Base-by-base conservation (phyloP, 2,797 vertebrate species). In the Neoniphon sammara region DNA sequence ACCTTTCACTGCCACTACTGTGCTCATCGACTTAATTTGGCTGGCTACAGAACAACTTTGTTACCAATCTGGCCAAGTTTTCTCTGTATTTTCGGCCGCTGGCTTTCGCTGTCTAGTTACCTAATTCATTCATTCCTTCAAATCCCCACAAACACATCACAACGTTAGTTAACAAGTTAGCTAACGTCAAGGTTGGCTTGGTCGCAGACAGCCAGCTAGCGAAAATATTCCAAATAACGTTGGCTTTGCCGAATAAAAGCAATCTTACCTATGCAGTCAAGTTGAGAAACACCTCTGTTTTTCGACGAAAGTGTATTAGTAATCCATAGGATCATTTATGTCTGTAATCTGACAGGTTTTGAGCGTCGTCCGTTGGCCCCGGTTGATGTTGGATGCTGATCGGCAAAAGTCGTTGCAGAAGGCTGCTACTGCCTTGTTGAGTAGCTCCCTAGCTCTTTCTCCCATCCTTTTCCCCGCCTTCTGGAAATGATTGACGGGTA, bases 321-420 rank as follows among this genome's bases (percentile, higher is more conserved):
- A 91, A 92, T 93, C 93, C 93, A 92, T 92, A 86, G 84, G 84
- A 71, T 73, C 91, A 92, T 93, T 91, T 86, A 92, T 83, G 85
- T 85, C 39, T 68, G 39, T 42, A 75, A 84, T 80, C 59, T 31
- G 83, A 63, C 79, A 31, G 83, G 67, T 75, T 91, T 86, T 75
- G 25, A 66, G 78, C 83, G 87, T 91, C 85, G 92, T 88, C 81
- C 70, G 83, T 87, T 80, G 60, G 74, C 63, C 73, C 77, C 54
- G 52, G 68, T 91, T 54, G 85, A 84, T 88, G 91, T 92, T 85
- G 90, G 91, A 90, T 90, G 89, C 88, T 85, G 90, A 88, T 87
- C 80, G 90, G 80, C 87, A 89, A 89, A 89, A 93, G 89, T 85
- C 53, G 84, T 86, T 89, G 89, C 85, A 87, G 84, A 75, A 84